Evolutionary conservation across 2,113 vertebrate genomes (phyloP).

Genomic region (Actinemys pallida): DNA sequence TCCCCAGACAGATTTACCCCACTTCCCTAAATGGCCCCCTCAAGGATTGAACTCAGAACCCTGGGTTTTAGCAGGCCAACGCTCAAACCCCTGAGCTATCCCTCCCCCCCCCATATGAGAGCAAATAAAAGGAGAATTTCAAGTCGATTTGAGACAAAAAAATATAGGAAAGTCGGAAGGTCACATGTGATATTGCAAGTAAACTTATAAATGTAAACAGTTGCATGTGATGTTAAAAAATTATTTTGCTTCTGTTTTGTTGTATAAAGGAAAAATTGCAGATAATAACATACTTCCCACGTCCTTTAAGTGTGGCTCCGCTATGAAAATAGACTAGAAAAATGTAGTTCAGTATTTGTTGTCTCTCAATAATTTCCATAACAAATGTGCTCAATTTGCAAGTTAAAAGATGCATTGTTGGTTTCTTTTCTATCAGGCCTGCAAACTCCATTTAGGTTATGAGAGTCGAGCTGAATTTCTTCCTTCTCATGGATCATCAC

Average conservation of each 20-base stretch:
- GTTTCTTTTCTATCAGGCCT: not conserved
- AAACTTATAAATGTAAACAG: not conserved
- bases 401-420: not conserved
- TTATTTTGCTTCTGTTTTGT: not conserved
- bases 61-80: too few species aligned
- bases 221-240: not conserved
- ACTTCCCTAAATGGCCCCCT: too few species aligned
- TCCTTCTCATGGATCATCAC: not conserved
- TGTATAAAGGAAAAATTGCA: not conserved
- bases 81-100: too few species aligned
- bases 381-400: not conserved
- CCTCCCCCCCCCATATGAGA: not conserved
- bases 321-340: not conserved
- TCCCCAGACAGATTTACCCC: too few species aligned
- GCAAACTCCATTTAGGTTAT: not conserved
- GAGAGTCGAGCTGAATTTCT: not conserved
- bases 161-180: not conserved
- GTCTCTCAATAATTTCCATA: not conserved
- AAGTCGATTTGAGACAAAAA: not conserved
- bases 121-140: not conserved
- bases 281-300: not conserved
- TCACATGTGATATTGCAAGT: not conserved
- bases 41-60: too few species aligned
- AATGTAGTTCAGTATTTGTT: not conserved
- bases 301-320: not conserved